Conservation (phyloP, 1,140 invertebrate genomes). For the Calliopsis andreniformis region DNA sequence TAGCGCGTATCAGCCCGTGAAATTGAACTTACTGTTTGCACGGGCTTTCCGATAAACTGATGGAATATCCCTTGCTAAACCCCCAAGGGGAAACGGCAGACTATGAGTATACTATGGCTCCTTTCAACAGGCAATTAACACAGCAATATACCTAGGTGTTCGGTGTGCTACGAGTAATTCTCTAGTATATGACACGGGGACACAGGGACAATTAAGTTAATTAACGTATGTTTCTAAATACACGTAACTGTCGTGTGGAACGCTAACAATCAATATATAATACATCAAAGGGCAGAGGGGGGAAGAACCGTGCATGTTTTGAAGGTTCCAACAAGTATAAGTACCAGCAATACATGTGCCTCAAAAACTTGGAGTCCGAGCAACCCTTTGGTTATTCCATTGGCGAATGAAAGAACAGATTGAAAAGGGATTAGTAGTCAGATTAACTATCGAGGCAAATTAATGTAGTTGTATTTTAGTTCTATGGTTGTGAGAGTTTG, state of each 20-base stretch:
- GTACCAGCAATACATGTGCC: conserved; percentile 5
- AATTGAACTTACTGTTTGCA: conserved; percentile 46
- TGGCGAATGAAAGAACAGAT: too few species aligned
- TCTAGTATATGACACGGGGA: conserved; percentile 26
- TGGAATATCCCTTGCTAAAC: conserved; percentile 41
- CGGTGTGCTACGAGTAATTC: conserved; percentile 30
- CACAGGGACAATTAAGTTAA: conserved; percentile 21
- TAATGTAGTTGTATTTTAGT: too few species aligned
- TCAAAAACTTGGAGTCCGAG: not conserved
- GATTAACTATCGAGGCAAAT: too few species aligned
- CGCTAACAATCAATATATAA: conserved; percentile 21
- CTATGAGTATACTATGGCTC: conserved; percentile 38
- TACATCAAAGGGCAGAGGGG: conserved; percentile 2
- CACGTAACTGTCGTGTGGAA: not conserved
- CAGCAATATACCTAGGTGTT: conserved; percentile 37
- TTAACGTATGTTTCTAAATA: conserved; percentile 23
- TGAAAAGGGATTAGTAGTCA: too few species aligned
- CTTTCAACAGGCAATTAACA: conserved; percentile 50
- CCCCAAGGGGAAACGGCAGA: conserved; percentile 10
- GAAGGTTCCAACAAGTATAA: not conserved
- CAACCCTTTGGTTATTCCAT: too few species aligned
- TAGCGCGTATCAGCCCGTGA: conserved; percentile 17
- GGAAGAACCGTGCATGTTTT: conserved; percentile 35
- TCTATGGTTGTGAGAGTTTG: too few species aligned
- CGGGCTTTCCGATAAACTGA: conserved; percentile 33